phyloP scores from a whole-genome alignment of 2,113 vertebrate genomes.

The Scomber scombrus region DNA sequence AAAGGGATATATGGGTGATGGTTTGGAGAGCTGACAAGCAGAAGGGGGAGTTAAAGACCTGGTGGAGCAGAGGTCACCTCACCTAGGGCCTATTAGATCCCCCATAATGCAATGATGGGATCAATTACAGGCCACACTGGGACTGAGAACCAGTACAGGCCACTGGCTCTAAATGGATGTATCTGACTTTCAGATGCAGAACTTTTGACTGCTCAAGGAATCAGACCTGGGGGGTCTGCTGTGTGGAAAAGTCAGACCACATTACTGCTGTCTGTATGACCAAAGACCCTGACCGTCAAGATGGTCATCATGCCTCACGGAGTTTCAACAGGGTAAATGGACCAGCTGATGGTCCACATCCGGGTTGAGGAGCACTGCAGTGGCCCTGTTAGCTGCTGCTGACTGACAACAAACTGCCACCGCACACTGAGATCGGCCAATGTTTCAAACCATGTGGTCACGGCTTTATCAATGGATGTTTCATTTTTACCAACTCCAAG shows the following conservation, averaged over 20 bases:
- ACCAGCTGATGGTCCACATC: slow-evolving; percentile 71
- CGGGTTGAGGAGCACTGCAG: slow-evolving; percentile 65
- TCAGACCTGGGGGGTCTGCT: slow-evolving; percentile 60
- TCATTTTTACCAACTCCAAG: not conserved
- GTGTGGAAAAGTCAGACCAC: slow-evolving; percentile 67
- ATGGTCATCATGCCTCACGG: slow-evolving; percentile 71
- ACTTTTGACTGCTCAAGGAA: slow-evolving; percentile 74
- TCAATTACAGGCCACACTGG: slow-evolving; percentile 74
- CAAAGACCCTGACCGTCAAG: slow-evolving; percentile 52
- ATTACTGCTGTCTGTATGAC: slow-evolving; percentile 70
- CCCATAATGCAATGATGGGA: slow-evolving; percentile 74
- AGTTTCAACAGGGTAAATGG: slow-evolving; percentile 72
- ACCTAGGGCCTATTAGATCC: slow-evolving; percentile 70
- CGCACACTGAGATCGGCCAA: slow-evolving; percentile 9
- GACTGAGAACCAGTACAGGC: slow-evolving; percentile 65
- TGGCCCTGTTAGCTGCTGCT: not conserved
- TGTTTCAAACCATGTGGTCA: not conserved
- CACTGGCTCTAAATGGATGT: slow-evolving; percentile 63
- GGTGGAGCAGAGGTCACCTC: slow-evolving; percentile 68
- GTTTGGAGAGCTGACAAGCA: slow-evolving; percentile 74
- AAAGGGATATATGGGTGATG: slow-evolving; percentile 67
- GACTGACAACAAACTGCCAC: not conserved
- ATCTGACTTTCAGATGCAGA: slow-evolving; percentile 74
- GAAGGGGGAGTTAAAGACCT: slow-evolving; percentile 53
- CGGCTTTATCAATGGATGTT: not conserved